Base-by-base conservation (phyloP, 2,113 vertebrate species). In the Toxotes chatareus region DNA sequence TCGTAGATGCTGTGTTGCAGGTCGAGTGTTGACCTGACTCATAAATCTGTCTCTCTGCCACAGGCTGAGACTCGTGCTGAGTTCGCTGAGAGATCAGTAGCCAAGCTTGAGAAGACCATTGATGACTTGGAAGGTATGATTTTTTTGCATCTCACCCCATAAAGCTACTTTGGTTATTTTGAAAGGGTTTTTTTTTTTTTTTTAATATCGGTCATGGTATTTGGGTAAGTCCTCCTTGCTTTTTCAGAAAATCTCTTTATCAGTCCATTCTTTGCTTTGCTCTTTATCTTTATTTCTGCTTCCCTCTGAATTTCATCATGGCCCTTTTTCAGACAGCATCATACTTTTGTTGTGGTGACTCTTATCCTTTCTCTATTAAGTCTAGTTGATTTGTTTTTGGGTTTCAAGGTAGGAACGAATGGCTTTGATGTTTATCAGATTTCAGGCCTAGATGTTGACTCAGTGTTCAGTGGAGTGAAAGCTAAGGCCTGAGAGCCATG, bases 41-140 rank as follows among this genome's bases (percentile, higher is more conserved):
- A 34, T 72, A 32, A 73, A 81, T 62, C 4, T 71, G 66, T 86
- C 44, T 89, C 73, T 64, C 80, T 82, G 0, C 87, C 91, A 16
- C 90, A 99, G 98, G 98, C 98, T 94, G 98, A 99, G 94, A 99
- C 98, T 62, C 98, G 98, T 86, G 98, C 98, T 90, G 98, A 99
- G 89, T 99, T 99, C 91, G 96, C 98, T 65, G 98, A 99, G 96
- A 97, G 98, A 94, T 97, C 98, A 88, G 98, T 99, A 94, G 97
- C 98, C 94, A 99, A 99, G 93, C 96, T 99, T 95, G 98, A 99
- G 96, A 99, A 99, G 95, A 96, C 97, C 95, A 99, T 99, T 82
- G 98, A 99, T 91, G 98, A 99, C 93, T 93, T 99, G 95, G 98
- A 99, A 98, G 98, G 98, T 99, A 98, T 66, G 96, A 2, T 38